Evolutionary conservation across 2,888 invertebrate genomes (phyloP).

Genomic region (Melipona beecheii): DNA sequence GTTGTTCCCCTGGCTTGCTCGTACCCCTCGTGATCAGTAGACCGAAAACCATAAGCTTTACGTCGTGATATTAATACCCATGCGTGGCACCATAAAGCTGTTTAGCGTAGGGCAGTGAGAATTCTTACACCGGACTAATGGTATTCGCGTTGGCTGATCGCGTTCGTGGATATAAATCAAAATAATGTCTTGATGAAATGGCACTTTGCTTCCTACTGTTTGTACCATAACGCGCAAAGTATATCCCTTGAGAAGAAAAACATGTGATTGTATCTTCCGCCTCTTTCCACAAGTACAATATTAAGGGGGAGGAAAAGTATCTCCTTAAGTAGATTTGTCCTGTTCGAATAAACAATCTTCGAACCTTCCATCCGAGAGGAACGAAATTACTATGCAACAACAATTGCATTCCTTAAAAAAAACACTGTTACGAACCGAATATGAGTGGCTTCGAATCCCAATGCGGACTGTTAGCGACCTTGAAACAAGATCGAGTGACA

Average conservation of each 20-base stretch:
- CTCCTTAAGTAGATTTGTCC: background rate
- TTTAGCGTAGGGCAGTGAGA: conserved; percentile 76
- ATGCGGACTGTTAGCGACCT: background rate
- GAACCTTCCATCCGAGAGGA: background rate
- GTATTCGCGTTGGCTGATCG: conserved; percentile 42
- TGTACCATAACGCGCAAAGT: background rate
- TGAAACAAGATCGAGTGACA: background rate
- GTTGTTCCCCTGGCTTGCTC: conserved; percentile 36
- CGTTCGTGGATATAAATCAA: conserved; percentile 75
- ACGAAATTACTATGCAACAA: background rate
- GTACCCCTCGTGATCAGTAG: conserved; percentile 68
- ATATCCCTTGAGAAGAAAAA: background rate
- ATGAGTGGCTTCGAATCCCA: background rate
- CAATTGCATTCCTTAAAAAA: background rate
- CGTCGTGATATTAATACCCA: conserved; percentile 73
- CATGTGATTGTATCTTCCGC: background rate
- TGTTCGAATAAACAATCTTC: background rate
- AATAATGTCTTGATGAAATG: conserved; percentile 67
- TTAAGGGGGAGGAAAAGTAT: background rate
- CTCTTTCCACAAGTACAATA: background rate
- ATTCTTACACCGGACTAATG: conserved; percentile 75
- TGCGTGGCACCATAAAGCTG: conserved; percentile 71
- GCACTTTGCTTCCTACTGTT: background rate
- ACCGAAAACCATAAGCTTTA: conserved; percentile 77
- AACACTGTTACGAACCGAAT: background rate